Evolutionary conservation across 2,888 invertebrate species (phyloP).

Genomic region (Stictocephala bisonia): DNA sequence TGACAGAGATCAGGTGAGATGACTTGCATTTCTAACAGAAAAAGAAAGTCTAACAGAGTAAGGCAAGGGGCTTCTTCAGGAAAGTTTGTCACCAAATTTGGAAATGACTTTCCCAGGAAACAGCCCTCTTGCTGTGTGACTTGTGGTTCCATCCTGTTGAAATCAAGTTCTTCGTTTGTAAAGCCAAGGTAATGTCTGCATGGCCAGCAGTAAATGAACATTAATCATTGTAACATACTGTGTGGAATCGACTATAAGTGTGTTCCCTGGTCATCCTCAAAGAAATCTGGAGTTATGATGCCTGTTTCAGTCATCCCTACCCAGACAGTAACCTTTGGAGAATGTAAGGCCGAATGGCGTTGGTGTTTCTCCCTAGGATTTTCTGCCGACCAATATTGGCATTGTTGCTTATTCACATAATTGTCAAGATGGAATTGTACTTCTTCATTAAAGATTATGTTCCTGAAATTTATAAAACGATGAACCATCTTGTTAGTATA

Average conservation of each 20-base stretch:
- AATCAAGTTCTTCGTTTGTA: neutral
- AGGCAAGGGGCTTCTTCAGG: neutral
- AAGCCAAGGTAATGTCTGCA: slow-evolving; percentile 6
- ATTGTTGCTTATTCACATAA: slow-evolving; percentile 1
- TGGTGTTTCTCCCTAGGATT: slow-evolving; percentile 16
- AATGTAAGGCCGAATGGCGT: slow-evolving; percentile 1
- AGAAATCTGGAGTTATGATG: slow-evolving; percentile 1
- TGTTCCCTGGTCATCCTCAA: slow-evolving; percentile 22
- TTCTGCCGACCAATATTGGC: neutral
- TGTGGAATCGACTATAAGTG: slow-evolving; percentile 1
- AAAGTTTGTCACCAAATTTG: slow-evolving; percentile 30
- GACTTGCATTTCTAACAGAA: too few species aligned
- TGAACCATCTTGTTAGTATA: neutral
- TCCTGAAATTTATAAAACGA: neutral
- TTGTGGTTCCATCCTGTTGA: slow-evolving; percentile 18
- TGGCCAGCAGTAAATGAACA: neutral
- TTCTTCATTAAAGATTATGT: slow-evolving; percentile 4
- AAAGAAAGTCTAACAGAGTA: slow-evolving; percentile 3
- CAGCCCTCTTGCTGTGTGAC: slow-evolving; percentile 5
- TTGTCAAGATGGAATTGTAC: slow-evolving; percentile 10
- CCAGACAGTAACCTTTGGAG: slow-evolving; percentile 1
- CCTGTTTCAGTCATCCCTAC: slow-evolving; percentile 8
- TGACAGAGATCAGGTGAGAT: too few species aligned
- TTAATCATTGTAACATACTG: slow-evolving; percentile 14
- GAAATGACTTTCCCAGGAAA: slow-evolving; percentile 14